phyloP scores from a whole-genome alignment of 2,888 invertebrate species.

The Anoplius nigerrimus region DNA sequence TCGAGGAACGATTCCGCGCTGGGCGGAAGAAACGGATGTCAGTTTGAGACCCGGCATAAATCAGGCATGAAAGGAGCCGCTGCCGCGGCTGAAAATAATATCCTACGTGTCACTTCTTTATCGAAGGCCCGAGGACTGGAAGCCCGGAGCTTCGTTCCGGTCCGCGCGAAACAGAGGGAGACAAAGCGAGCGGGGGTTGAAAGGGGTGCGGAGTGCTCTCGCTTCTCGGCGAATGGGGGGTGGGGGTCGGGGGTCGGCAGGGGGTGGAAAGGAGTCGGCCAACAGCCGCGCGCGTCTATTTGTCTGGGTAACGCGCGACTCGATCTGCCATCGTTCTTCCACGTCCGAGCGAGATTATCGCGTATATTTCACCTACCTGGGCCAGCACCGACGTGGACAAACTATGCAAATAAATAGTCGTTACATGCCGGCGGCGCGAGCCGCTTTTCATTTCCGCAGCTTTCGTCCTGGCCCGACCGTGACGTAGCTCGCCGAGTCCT shows the following conservation, averaged over 20 bases:
- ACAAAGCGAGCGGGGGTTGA: constrained; percentile 7
- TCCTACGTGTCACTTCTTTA: constrained; percentile 49
- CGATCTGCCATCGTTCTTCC: constrained; percentile 34
- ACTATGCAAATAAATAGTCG: constrained; percentile 31
- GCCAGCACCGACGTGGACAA: constrained; percentile 26
- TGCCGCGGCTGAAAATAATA: constrained; percentile 48
- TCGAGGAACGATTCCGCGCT: background rate
- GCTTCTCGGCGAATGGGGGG: too few relatives aligned
- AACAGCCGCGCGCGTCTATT: constrained; percentile 26
- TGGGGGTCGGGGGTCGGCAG: too few relatives aligned
- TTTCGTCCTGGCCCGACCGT: too few relatives aligned
- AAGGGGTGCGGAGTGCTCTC: background rate
- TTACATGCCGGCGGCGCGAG: background rate
- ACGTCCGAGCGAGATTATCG: constrained; percentile 30
- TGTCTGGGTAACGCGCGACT: constrained; percentile 31
- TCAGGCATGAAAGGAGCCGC: constrained; percentile 44
- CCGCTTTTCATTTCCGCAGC: constrained; percentile 1
- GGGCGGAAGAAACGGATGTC: constrained; percentile 25
- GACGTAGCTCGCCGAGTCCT: too few relatives aligned
- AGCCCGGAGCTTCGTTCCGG: too few relatives aligned
- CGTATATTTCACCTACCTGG: constrained; percentile 23
- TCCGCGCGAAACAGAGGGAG: background rate
- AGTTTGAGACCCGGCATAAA: constrained; percentile 35
- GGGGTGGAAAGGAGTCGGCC: background rate
- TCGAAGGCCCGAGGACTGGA: constrained; percentile 13